Evolutionary conservation across 2,888 invertebrate genomes (phyloP).

Genomic region (Pecten maximus): DNA sequence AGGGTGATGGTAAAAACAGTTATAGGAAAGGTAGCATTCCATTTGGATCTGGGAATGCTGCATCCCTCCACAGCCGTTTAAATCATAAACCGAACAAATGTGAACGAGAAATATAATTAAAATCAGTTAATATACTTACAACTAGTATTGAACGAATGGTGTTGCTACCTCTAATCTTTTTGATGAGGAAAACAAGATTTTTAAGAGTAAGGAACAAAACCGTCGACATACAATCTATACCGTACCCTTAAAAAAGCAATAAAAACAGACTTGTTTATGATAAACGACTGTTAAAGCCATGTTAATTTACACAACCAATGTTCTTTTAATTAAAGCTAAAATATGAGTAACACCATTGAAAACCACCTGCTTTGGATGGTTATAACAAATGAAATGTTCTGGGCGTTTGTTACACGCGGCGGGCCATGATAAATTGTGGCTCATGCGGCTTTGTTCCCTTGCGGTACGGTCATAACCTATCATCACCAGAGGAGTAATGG

Average conservation of each 20-base stretch:
- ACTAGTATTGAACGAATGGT: neutral
- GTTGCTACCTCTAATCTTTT: neutral
- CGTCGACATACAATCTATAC: neutral
- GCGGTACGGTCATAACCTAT: neutral
- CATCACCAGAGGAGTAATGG: neutral
- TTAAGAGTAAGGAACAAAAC: neutral
- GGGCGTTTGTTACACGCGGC: slow-evolving; percentile 23
- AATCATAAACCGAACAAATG: neutral
- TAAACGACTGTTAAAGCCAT: neutral
- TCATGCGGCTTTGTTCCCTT: neutral
- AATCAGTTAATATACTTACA: neutral
- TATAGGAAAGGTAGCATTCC: neutral
- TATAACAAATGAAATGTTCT: slow-evolving; percentile 27
- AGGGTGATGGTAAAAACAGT: neutral
- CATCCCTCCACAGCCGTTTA: neutral
- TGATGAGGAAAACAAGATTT: neutral
- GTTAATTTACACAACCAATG: neutral
- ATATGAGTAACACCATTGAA: neutral
- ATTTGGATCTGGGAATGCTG: neutral
- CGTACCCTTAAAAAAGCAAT: slow-evolving; percentile 1
- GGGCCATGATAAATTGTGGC: slow-evolving; percentile 1
- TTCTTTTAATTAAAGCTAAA: neutral
- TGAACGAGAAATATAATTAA: neutral
- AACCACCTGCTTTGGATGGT: neutral
- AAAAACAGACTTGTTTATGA: neutral